Base-by-base conservation (phyloP, 2,113 vertebrate genomes). In the Anolis sagrei region DNA sequence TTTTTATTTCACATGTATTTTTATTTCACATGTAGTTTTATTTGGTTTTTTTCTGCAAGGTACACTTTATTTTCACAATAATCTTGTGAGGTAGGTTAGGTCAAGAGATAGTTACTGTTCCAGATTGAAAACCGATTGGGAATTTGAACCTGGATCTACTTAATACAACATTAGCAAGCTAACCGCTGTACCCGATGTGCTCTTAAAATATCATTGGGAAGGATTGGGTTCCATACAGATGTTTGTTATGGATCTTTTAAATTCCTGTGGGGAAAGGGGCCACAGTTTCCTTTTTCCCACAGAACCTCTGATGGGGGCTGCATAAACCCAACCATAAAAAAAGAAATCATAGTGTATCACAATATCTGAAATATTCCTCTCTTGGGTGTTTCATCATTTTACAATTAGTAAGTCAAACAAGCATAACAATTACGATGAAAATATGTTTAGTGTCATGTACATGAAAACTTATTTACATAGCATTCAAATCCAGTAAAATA, bases 381-480 rank as follows among this genome's bases (percentile, higher is more conserved):
- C 11, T 6, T 23, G 32, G n/a, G 19, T 51, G 23, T 16, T 36
- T 8, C 66, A 51, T n/a, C n/a, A 69, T 18, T 49, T 78, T 10
- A 36, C 54, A 49, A n/a, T 68, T 84, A 66, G 4, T n/a, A 84
- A 84, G 27, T 72, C n/a, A 51, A 29, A n/a, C n/a, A 54, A 83
- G 19, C 64, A 84, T 32, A 36, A 54, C 62, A 68, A n/a, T 27
- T 51, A 76, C 18, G 51, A 29, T 49, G 14, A 61, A 73, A 62
- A 58, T 21, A 11, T 39, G 39, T 82, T 61, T 7, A 73, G 51
- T 68, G 16, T 73, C 16, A 39, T 78, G 48, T 58, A 39, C 75
- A 84, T 68, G 48, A n/a, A 36, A 32, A 66, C 29, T 18, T 13
- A 48, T 68, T 84, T 84, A 39, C 32, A 44, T 44, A 32, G 14